phyloP scores from a whole-genome alignment of 2,797 vertebrate genomes.

The Characodon lateralis region DNA sequence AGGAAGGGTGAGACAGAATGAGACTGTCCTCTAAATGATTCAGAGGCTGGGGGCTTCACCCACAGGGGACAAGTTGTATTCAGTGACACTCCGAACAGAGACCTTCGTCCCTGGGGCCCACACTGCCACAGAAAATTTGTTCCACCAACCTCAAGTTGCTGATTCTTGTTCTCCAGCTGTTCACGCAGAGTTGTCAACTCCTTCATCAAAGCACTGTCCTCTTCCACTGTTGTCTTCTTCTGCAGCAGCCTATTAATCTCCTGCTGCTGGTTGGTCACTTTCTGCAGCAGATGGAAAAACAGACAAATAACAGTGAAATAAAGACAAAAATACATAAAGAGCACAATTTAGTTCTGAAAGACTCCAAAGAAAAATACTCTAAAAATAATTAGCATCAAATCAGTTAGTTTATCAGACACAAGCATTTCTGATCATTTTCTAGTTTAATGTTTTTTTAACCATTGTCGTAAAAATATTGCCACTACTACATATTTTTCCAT shows the following conservation, averaged over 20 bases:
- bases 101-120: slow-evolving; percentile 50
- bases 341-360: neutral
- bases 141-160: slow-evolving; percentile 88
- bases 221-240: slow-evolving; percentile 78
- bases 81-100: slow-evolving; percentile 73
- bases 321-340: neutral
- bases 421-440: neutral
- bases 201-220: slow-evolving; percentile 82
- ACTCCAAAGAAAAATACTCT: neutral
- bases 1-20: slow-evolving; percentile 34
- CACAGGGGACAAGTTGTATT: slow-evolving; percentile 80
- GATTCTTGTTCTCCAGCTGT: slow-evolving; percentile 87
- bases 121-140: slow-evolving; percentile 55
- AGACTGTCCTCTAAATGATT: slow-evolving; percentile 71
- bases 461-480: neutral
- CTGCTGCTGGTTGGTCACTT: slow-evolving; percentile 81
- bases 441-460: too few relatives aligned
- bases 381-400: neutral
- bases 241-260: slow-evolving; percentile 85
- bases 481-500: neutral
- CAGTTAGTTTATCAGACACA: neutral
- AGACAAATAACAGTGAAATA: neutral
- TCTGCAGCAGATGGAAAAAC: slow-evolving; percentile 71
- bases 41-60: slow-evolving; percentile 85
- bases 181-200: slow-evolving; percentile 84